Base-by-base conservation (phyloP, 53 echinoderm and acorn worm species). In the Holothuria scabra region DNA sequence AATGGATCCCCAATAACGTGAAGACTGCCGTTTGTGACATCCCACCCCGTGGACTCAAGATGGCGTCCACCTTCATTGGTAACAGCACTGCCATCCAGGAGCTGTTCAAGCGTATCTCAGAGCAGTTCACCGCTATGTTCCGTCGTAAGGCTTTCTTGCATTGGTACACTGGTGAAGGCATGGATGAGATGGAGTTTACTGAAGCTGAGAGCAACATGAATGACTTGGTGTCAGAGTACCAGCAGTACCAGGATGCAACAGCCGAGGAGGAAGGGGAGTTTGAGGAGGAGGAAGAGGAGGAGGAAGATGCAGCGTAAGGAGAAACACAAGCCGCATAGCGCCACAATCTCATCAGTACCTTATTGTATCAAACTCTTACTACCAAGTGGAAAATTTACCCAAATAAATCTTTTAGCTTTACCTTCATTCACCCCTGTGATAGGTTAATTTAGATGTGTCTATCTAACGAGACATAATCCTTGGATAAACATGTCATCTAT, bases 1-100 rank as follows among this genome's bases (percentile, higher is more conserved):
- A 95, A 88, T 96, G 96, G 96, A 96, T 96, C 91, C 96, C 96
- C 76, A 95, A 95, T 91, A 95, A 95, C 87, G 95, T 95, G 56
- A 95, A 95, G 91, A 95, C 93, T 71, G 95, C 95, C 0, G 76
- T 92, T 57, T 92, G 92, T 37, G 92, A 92, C 80, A 93, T 93
- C 76, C 93, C 93, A 90, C 93, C 93, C 62, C 90, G 93, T 76
- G 93, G 93, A 58, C 87, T 93, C 18, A 93, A 93, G 93, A 93
- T 93, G 93, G 84, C 92, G 20, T 87, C 28, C 62, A 91, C 92
- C 75, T 91, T 91, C 89, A 91, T 91, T 56, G 92, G 92, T 61
- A 91, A 91, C 92, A 91, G 88, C 89, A 91, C 92, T 55, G 92
- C 92, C 88, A 91, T 91, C 89, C 92, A 91, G 85, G 92, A 91